Percentiles rank a stretch among this genome's conserved stretches.
Conservation (phyloP, 2,888 invertebrate species). For the Acronicta aceris region DNA sequence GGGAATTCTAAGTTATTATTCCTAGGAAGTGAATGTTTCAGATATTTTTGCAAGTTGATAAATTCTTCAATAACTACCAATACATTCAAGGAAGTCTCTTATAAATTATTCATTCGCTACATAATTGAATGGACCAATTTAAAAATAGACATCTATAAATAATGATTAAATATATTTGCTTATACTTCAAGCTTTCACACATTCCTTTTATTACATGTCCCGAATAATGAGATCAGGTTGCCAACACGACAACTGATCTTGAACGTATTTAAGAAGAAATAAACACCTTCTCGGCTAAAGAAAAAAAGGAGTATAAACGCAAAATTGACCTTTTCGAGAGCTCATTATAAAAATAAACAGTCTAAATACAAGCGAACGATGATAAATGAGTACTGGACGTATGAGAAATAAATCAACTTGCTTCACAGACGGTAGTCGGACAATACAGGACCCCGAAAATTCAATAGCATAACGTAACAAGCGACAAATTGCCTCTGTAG, state of each 20-base stretch:
- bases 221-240: constrained; percentile 53
- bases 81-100: constrained; percentile 12
- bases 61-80: constrained; percentile 9
- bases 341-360: constrained; percentile 73
- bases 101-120: constrained; percentile 25
- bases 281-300: constrained; percentile 38
- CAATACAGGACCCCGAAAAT: constrained; percentile 59
- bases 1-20: constrained; percentile 45
- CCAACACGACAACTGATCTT: constrained; percentile 51
- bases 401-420: constrained; percentile 67
- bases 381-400: constrained; percentile 68
- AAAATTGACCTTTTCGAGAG: constrained; percentile 60
- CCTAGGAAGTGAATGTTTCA: constrained; percentile 20
- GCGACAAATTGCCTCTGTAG: constrained; percentile 77
- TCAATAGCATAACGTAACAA: constrained; percentile 72
- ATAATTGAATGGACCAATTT: constrained; percentile 29
- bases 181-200: constrained; percentile 29
- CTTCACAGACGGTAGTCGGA: constrained; percentile 53
- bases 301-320: constrained; percentile 44
- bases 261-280: constrained; percentile 55
- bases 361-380: constrained; percentile 70
- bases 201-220: constrained; percentile 37
- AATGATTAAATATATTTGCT: constrained; percentile 40
- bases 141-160: constrained; percentile 43
- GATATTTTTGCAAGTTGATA: constrained; percentile 22